phyloP scores from a whole-genome alignment of 2,888 invertebrate species.

The Eumerus sabulonum region DNA sequence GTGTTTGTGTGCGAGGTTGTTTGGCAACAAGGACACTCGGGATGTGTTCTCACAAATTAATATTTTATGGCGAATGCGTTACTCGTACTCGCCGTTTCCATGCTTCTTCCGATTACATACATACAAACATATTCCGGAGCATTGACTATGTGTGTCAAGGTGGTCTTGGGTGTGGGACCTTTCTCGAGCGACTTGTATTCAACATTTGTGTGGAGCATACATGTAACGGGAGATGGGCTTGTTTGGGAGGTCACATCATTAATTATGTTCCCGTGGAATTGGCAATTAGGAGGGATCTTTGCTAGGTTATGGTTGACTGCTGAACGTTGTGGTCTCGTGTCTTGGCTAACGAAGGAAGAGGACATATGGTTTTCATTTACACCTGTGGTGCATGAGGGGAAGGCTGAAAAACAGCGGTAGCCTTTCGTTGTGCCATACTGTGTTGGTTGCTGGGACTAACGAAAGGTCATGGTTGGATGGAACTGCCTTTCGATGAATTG shows the following conservation, averaged over 20 bases:
- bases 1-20: not conserved
- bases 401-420: too few species aligned
- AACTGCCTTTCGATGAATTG: slow-evolving; percentile 53
- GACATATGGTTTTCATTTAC: too few species aligned
- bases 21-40: slow-evolving; percentile 47
- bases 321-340: too few species aligned
- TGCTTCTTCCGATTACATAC: slow-evolving; percentile 18
- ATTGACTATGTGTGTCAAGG: slow-evolving; percentile 51
- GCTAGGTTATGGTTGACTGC: too few species aligned
- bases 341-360: too few species aligned
- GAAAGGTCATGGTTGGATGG: slow-evolving; percentile 49
- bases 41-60: slow-evolving; percentile 45
- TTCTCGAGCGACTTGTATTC: not conserved
- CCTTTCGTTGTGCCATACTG: too few species aligned
- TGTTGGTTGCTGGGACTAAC: too few species aligned
- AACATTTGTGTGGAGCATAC: not conserved
- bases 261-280: too few species aligned
- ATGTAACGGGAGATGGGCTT: not conserved
- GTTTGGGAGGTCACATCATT: slow-evolving; percentile 13
- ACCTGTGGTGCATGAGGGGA: too few species aligned
- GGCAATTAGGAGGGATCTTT: too few species aligned
- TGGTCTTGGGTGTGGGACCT: not conserved
- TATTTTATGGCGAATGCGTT: slow-evolving; percentile 51
- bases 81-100: slow-evolving; percentile 7
- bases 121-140: slow-evolving; percentile 32